Percentiles rank a stretch among this genome's conserved stretches.
phyloP scores from a whole-genome alignment of 2,888 invertebrate species.

The Margaritifera margaritifera region DNA sequence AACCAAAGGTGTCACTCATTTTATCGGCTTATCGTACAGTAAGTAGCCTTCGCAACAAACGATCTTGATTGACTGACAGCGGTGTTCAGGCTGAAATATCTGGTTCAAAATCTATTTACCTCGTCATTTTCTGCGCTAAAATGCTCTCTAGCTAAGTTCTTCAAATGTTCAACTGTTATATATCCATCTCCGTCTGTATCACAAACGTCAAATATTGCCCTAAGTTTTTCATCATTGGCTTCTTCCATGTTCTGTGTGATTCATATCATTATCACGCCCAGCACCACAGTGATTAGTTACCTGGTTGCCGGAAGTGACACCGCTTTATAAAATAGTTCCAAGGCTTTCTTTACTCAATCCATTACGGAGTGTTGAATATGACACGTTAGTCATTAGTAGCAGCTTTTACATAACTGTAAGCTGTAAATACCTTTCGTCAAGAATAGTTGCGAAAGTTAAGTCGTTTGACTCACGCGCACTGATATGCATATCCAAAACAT shows the following conservation, averaged over 20 bases:
- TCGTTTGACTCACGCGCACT: no score
- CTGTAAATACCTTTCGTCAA: no score
- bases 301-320: no score
- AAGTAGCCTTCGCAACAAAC: constrained; percentile 8
- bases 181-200: constrained; percentile 67
- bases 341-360: no score
- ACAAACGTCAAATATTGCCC: constrained; percentile 67
- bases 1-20: neutral
- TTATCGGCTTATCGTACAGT: constrained; percentile 2
- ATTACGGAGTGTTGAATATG: no score
- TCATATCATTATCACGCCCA: no score
- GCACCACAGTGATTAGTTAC: no score
- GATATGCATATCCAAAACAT: no score
- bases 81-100: neutral
- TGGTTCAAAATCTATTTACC: constrained; percentile 25
- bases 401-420: no score
- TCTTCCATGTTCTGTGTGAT: constrained; percentile 26
- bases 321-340: no score
- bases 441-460: no score
- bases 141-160: constrained; percentile 65
- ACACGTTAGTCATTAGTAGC: no score
- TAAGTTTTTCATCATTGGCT: constrained; percentile 56
- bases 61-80: neutral
- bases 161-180: constrained; percentile 66
- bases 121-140: constrained; percentile 64